Base-by-base conservation (phyloP, 1,140 invertebrate species). In the Drosophila nigromelanica region DNA sequence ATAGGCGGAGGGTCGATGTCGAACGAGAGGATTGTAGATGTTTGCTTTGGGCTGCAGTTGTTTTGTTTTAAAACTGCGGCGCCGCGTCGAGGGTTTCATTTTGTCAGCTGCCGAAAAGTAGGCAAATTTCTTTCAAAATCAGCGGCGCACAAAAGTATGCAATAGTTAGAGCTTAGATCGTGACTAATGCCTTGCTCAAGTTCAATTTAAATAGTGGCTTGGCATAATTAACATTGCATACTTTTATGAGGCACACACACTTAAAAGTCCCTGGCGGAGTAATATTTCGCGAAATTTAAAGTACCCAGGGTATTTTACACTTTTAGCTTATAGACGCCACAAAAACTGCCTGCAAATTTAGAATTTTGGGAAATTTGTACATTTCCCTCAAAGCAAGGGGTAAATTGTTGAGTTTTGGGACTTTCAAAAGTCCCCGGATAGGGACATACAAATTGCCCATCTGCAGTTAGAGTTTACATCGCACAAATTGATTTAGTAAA, bases 51-150 rank as follows among this genome's bases (percentile, higher is more conserved):
- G 59, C 33, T 74, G 69, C 0, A 43, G 70, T 12, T 47, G 76
- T 68, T 91, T 91, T 35, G 85, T 89, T 63, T 91, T 89, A 51
- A 91, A 91, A 73, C 90, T 91, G 55, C 87, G 83, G 6, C 90
- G 90, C 52, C 90, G 76, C 11, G 87, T 86, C 51, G 80, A 79
- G 33, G 89, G 60, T 67, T 91, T 91, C 81, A 91, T 64, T 66
- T 60, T 47, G 11, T 1, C 1, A 6, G 10, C 27, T 21, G 24
- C 48, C 12, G 6, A 47, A 43, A 45, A 58, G 21, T 48, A 73
- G 47, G 73, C 73, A 45, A 51, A 0, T 21, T 8, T 5, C 39
- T 33, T 47, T 62, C n/a, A 0, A 39, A 45, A 10, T 21, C 11
- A 18, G 35, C 5, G 5, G 14, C 18, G 68, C 74, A 21, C 15